Conservation (phyloP, 1,140 invertebrate genomes). For the Zelostemma sp. region DNA sequence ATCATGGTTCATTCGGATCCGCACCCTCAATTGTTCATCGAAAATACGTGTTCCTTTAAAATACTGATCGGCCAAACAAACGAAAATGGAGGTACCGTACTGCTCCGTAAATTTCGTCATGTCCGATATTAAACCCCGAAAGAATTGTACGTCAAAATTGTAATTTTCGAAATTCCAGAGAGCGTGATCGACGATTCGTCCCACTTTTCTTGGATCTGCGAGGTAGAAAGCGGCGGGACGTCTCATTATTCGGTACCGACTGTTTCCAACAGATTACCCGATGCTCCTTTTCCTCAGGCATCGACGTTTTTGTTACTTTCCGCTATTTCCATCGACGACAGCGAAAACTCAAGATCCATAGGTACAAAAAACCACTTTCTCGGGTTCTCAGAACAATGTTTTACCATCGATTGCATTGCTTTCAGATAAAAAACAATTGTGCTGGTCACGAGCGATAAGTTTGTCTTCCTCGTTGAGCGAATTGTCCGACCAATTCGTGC, state of each 20-base stretch:
- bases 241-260: conserved; percentile 61
- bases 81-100: conserved; percentile 37
- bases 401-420: conserved; percentile 11
- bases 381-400: no score
- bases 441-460: conserved; percentile 61
- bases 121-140: no score
- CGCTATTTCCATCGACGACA: conserved; percentile 31
- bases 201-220: conserved; percentile 65
- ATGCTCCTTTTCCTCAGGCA: conserved; percentile 44
- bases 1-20: conserved; percentile 73
- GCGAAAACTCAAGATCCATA: conserved; percentile 25
- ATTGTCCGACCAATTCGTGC: conserved; percentile 74
- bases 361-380: conserved; percentile 17
- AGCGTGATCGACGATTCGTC: conserved; percentile 51
- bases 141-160: no score
- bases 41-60: conserved; percentile 69
- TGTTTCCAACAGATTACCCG: conserved; percentile 60
- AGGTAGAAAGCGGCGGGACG: conserved; percentile 54
- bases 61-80: conserved; percentile 61
- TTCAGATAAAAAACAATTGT: conserved; percentile 44
- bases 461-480: conserved; percentile 46
- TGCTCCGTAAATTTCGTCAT: no score
- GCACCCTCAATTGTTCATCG: conserved; percentile 72
- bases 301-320: conserved; percentile 51
- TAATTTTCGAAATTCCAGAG: conserved; percentile 28